Evolutionary conservation across 2,113 vertebrate genomes (phyloP).

Genomic region (Odontesthes bonariensis): DNA sequence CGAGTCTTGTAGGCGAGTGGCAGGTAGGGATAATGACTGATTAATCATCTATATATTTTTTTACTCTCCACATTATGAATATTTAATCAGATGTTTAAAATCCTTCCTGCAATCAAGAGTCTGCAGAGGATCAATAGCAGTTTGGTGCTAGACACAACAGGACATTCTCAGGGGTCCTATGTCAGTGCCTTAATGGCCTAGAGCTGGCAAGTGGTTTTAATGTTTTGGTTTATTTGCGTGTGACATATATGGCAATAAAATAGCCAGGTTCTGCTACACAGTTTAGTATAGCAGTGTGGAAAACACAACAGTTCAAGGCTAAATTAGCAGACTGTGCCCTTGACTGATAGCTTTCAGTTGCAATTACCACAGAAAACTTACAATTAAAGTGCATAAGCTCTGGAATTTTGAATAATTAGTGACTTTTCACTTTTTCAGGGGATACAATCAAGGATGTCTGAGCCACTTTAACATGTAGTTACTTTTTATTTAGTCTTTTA

Average conservation of each 20-base stretch:
- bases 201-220: too few species aligned
- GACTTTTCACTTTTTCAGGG: slow-evolving; percentile 13
- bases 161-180: too few species aligned
- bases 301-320: slow-evolving; percentile 52
- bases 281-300: slow-evolving; percentile 36
- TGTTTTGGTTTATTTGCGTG: background rate
- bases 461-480: slow-evolving; percentile 2
- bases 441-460: background rate
- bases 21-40: too few species aligned
- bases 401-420: slow-evolving; percentile 40
- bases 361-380: slow-evolving; percentile 30
- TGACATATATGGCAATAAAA: slow-evolving; percentile 1
- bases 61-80: too few species aligned
- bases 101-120: too few species aligned
- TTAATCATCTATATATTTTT: too few species aligned
- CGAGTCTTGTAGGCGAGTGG: too few species aligned
- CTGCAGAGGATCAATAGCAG: too few species aligned
- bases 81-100: too few species aligned
- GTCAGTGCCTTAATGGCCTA: too few species aligned
- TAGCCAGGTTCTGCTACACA: slow-evolving; percentile 5
- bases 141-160: too few species aligned
- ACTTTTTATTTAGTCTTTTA: slow-evolving; percentile 8
- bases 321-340: slow-evolving; percentile 32
- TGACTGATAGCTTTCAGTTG: slow-evolving; percentile 51
- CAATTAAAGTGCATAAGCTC: slow-evolving; percentile 35